phyloP scores from a whole-genome alignment of 2,797 vertebrate species.

The Hippoglossus hippoglossus region DNA sequence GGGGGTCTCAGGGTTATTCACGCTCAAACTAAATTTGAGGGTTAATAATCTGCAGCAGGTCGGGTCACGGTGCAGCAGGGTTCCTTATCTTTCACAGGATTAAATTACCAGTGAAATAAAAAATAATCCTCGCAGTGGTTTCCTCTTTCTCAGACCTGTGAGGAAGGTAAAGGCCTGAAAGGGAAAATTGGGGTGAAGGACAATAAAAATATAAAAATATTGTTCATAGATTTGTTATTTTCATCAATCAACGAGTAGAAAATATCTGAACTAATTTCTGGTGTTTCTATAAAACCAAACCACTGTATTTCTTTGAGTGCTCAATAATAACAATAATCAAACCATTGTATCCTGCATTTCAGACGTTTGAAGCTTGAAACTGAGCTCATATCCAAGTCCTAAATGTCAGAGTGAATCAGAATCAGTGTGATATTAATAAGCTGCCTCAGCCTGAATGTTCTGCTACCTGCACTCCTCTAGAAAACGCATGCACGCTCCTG shows the following conservation, averaged over 20 bases:
- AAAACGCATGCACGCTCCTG: constrained; percentile 16
- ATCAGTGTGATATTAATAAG: constrained; percentile 29
- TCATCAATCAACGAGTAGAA: no score
- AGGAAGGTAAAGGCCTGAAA: constrained; percentile 5
- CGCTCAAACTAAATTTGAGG: constrained; percentile 40
- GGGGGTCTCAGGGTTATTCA: constrained; percentile 4
- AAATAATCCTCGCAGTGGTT: not conserved
- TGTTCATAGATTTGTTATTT: not conserved
- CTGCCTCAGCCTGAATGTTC: not conserved
- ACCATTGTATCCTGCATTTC: no score
- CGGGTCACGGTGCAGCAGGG: not conserved
- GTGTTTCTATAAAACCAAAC: not conserved
- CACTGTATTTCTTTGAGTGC: no score
- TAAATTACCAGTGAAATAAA: not conserved
- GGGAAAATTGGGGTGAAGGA: not conserved
- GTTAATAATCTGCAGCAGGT: constrained; percentile 41
- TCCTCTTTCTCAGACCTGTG: not conserved
- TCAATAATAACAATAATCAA: not conserved
- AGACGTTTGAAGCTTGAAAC: no score
- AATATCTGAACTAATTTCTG: not conserved
- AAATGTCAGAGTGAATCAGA: constrained; percentile 17
- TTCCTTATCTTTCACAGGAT: not conserved
- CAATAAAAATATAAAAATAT: not conserved
- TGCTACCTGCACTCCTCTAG: constrained; percentile 18
- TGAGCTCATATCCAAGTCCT: not conserved